Conservation (phyloP, 2,888 invertebrate genomes). For the Digitonthophagus gazella region DNA sequence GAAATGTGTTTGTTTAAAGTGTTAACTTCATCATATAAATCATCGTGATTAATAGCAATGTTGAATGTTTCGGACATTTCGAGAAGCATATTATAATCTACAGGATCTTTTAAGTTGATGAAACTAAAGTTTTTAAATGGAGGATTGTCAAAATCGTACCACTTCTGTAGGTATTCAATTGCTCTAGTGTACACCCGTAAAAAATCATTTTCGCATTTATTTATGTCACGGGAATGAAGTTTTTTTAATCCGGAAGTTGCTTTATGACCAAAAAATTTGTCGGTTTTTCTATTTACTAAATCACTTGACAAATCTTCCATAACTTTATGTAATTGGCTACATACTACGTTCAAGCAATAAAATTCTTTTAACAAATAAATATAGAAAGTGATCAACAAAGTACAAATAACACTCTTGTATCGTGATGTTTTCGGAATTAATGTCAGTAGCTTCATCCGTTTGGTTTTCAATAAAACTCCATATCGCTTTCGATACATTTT, state of each 20-base stretch:
- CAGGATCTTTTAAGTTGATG: not conserved
- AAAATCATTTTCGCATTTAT: too few relatives aligned
- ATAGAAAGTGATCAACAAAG: not conserved
- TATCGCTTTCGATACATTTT: too few relatives aligned
- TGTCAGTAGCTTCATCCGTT: not conserved
- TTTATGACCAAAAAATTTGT: not conserved
- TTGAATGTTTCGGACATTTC: not conserved
- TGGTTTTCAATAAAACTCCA: slow-evolving; percentile 4
- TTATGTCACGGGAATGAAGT: too few relatives aligned
- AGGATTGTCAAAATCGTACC: slow-evolving; percentile 7
- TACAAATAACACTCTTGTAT: slow-evolving; percentile 2
- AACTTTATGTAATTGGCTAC: not conserved
- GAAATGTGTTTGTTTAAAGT: slow-evolving; percentile 3
- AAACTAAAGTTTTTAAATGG: slow-evolving; percentile 1
- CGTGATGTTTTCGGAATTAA: slow-evolving; percentile 4
- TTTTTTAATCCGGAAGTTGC: not conserved
- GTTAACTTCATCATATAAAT: not conserved
- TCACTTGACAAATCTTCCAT: not conserved
- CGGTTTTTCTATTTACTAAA: slow-evolving; percentile 4
- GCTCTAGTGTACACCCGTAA: too few relatives aligned
- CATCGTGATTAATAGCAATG: not conserved
- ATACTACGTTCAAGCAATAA: slow-evolving; percentile 4
- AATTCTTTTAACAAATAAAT: slow-evolving; percentile 5
- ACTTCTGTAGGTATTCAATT: not conserved
- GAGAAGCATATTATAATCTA: slow-evolving; percentile 3